Percentiles rank a stretch among this genome's conserved stretches.
phyloP scores from a whole-genome alignment of 2,888 invertebrate species.

The Xestia ashworthii region DNA sequence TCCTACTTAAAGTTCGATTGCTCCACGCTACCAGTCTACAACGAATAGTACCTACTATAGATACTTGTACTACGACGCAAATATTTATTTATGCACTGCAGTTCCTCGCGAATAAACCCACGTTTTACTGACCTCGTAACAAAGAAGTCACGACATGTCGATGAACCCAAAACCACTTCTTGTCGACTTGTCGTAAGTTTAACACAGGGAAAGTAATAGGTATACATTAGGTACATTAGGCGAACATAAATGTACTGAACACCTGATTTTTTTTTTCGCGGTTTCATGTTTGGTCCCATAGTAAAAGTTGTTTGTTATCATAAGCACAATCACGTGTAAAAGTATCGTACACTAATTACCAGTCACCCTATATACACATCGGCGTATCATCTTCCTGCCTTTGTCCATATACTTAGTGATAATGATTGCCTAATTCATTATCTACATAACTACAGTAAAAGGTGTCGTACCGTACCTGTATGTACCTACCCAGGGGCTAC shows the following conservation, averaged over 20 bases:
- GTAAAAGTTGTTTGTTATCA: too few species aligned
- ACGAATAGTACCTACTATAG: not conserved
- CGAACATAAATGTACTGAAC: too few species aligned
- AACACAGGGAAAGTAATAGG: not conserved
- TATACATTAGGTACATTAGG: too few species aligned
- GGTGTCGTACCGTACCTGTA: not conserved
- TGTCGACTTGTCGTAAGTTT: not conserved
- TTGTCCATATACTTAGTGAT: not conserved
- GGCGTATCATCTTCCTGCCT: too few species aligned
- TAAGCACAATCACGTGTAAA: too few species aligned
- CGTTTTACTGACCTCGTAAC: slow-evolving; percentile 43
- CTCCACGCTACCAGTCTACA: not conserved
- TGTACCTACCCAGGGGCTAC: not conserved
- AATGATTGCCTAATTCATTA: not conserved
- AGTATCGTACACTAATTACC: too few species aligned
- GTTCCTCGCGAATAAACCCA: slow-evolving; percentile 13
- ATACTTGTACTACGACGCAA: not conserved
- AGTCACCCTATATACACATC: too few species aligned
- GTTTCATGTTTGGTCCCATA: too few species aligned
- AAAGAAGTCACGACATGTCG: slow-evolving; percentile 38
- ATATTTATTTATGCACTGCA: slow-evolving; percentile 22
- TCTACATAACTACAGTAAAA: not conserved
- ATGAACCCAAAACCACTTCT: slow-evolving; percentile 23
- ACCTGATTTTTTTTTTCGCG: too few species aligned
- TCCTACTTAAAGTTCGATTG: slow-evolving; percentile 19